A percentile compares a stretch with the other conserved stretches of the same genome.
phyloP scores from a whole-genome alignment of 2,113 vertebrate species.

The Malurus cyaneus region DNA sequence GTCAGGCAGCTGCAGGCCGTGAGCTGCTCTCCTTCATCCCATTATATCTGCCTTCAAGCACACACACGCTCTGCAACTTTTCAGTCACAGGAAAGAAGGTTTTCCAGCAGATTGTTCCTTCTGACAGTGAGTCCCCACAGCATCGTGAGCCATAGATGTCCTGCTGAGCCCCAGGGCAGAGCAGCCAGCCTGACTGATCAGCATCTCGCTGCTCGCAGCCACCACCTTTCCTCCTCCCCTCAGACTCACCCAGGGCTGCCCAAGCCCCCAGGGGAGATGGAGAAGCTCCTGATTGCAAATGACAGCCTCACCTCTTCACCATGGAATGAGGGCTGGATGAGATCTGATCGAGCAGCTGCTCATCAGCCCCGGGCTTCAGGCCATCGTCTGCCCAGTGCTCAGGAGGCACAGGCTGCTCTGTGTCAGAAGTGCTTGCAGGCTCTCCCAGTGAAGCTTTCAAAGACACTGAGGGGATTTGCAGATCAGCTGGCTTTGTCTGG shows the following conservation, averaged over 20 bases:
- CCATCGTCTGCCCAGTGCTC: background rate
- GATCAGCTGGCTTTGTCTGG: background rate
- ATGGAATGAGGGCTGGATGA: background rate
- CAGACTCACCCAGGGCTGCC: background rate
- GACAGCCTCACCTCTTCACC: constrained; percentile 41
- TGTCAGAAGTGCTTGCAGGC: fast-evolving
- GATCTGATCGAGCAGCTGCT: constrained; percentile 11
- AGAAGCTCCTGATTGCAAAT: background rate
- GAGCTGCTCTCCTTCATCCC: background rate
- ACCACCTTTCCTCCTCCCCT: background rate
- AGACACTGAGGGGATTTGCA: background rate
- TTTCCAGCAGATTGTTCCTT: background rate
- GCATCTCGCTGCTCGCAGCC: fast-evolving
- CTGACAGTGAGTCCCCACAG: background rate
- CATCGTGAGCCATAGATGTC: fast-evolving
- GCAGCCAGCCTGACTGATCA: background rate
- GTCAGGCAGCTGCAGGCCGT: background rate
- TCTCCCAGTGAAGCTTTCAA: background rate
- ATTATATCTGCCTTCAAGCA: background rate
- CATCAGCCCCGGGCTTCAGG: background rate
- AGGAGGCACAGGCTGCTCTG: background rate
- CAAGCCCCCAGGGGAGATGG: background rate
- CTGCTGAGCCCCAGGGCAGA: background rate
- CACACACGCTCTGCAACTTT: background rate
- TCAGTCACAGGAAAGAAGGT: background rate